phyloP scores from a whole-genome alignment of 92 coral and sea anemone species.

The Actinernus sp. region DNA sequence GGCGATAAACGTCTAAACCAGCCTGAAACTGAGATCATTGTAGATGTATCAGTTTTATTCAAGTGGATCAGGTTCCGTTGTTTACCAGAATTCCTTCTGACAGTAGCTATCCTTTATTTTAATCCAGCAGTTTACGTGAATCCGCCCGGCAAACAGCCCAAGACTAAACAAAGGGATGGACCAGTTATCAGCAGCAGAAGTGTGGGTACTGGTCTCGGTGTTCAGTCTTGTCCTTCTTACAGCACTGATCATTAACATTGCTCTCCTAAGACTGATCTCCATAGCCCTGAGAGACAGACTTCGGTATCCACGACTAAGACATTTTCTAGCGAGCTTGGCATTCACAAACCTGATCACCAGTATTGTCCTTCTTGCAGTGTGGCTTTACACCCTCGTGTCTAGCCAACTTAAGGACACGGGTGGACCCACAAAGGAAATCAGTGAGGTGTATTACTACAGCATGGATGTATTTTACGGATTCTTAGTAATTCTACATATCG shows the following conservation, averaged over 20 bases:
- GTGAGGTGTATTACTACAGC: conserved; percentile 38
- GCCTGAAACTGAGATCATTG: no score
- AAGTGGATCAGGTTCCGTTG: no score
- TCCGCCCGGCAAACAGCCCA: no score
- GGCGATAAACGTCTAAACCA: no score
- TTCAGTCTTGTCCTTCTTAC: neutral
- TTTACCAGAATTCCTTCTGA: no score
- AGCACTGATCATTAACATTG: conserved; percentile 2
- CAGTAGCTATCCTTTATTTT: no score
- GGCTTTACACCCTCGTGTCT: conserved; percentile 19
- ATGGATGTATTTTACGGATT: conserved; percentile 49
- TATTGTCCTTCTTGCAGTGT: conserved; percentile 11
- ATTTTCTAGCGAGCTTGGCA: conserved; percentile 28
- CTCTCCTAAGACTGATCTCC: conserved; percentile 5
- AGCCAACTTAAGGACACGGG: neutral
- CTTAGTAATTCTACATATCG: conserved; percentile 27
- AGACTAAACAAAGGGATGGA: no score
- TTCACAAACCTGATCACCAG: conserved; percentile 28
- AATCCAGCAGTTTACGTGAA: no score
- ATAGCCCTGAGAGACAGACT: conserved; percentile 16
- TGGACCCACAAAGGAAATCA: neutral
- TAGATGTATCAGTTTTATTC: no score
- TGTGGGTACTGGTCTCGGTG: conserved; percentile 8
- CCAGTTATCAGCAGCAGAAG: neutral
- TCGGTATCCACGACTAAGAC: conserved; percentile 33